Base-by-base conservation (phyloP, 37 sponge, comb jelly and placozoan genomes). In the Beroe ovata region DNA sequence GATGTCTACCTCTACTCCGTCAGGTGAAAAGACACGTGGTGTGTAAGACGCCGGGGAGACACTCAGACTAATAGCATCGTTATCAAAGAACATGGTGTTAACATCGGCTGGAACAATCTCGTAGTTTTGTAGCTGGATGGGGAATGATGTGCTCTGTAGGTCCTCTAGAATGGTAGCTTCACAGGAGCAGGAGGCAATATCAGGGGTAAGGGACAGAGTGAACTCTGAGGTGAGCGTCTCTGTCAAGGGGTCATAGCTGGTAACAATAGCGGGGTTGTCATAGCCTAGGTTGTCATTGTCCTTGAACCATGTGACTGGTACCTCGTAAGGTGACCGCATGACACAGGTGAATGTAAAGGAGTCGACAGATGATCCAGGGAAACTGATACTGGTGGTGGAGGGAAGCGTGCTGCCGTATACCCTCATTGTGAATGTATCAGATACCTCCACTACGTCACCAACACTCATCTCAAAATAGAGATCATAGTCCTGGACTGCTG, bases 61-160 rank as follows among this genome's bases (percentile, higher is more conserved):
- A 11, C 18, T 34, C 2, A 66, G 69, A 14, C 3, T 18, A 4
- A 66, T 30, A 4, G 3, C 30, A 1, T 25, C 19, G 63, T 62
- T 62, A 33, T 66, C 69, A 66, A 34, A 66, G 36, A 66, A 66
- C 69, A 66, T 30, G 19, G 25, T 16, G 69, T 66, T 66, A 4
- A 29, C 8, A 37, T 66, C 36, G 14, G 33, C 36, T 2, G 69
- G 69, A 26, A 32, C 35, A 4, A 66, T 34, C 11, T 34, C 32
- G 36, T 32, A 66, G 69, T 30, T 30, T 30, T 30, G 35, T 18
- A 66, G 69, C 16, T 66, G 30, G 36, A 66, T 30, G 1, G 25
- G 25, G 69, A 29, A 66, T 34, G 32, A 25, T 4, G 30, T 30
- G 30, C 35, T 66, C 18, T 33, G 16, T 16, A 14, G 25, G 8